Base-by-base conservation (phyloP, 2,113 vertebrate species). In the Mus spicilegus region DNA sequence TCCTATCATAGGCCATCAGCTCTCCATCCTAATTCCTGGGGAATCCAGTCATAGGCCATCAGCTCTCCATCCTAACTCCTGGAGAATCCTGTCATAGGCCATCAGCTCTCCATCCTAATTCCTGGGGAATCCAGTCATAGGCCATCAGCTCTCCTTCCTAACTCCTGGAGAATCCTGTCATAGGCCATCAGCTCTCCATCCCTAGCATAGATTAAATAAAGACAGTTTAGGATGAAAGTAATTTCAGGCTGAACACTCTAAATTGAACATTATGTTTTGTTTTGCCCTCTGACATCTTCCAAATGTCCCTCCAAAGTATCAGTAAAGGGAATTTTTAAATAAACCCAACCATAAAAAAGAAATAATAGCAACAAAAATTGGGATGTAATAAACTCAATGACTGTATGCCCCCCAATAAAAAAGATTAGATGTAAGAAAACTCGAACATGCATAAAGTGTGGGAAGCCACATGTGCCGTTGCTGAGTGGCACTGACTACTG, bases 241-340 rank as follows among this genome's bases (percentile, higher is more conserved):
- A 70, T 72, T 89, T 82, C 56, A 70, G 63, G 61, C 80, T 91
- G 77, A 96, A 93, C n/a, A 75, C 63, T 82, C 39, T 13, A 93
- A 22, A 58, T 1, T 84, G 80, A 90, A 90, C 5, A 80, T 80
- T 56, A 7, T 49, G 24, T 30, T 14, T 36, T 49, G 28, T 63
- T 91, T 26, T 89, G 61, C 33, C 49, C 20, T 51, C 72, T 67
- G 85, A 13, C 39, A 49, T 11, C 63, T 19, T 92, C 65, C 61
- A 89, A 33, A 78, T 58, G 16, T 7, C 19, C 42, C 9, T 72
- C 65, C 39, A 75, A 77, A 73, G 49, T 73, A n/a, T 91, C 28
- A 42, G 16, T 56, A 65, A 93, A 70, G 17, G 33, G 33, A 51
- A 49, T 65, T 87, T 92, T n/a, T 81, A 89, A 97, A 87, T 24